Evolutionary conservation across 92 coral and sea anemone genomes (phyloP).

Genomic region (Parazoanthus swiftii): DNA sequence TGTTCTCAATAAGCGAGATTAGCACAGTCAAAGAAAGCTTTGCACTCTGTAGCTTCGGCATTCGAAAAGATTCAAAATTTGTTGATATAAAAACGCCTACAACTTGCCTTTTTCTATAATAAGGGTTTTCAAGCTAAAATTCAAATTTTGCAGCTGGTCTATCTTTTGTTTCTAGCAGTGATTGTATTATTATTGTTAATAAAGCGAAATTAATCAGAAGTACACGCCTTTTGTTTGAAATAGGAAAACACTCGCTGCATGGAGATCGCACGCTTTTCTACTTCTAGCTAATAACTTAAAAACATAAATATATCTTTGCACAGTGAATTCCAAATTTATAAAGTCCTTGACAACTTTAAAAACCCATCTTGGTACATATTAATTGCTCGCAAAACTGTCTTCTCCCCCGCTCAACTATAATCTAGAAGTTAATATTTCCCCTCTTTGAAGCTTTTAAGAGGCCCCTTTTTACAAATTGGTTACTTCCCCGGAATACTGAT

Average conservation of each 20-base stretch:
- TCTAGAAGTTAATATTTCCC: neutral
- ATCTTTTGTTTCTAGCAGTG: conserved; percentile 68
- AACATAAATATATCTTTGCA: conserved; percentile 60
- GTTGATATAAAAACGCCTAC: conserved; percentile 47
- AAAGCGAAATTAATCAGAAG: conserved; percentile 95
- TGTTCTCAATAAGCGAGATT: neutral
- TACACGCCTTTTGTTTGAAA: conserved; percentile 80
- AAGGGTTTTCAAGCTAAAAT: conserved; percentile 63
- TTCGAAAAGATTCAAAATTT: neutral
- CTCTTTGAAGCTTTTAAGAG: conserved; percentile 21
- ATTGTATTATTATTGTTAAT: conserved; percentile 94
- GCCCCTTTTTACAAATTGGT: neutral
- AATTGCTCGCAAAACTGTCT: neutral
- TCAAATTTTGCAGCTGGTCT: conserved; percentile 85
- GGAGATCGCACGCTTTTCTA: conserved; percentile 65
- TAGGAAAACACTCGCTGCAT: conserved; percentile 63
- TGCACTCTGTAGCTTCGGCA: neutral
- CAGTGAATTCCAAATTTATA: conserved; percentile 52
- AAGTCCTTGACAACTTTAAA: conserved; percentile 32
- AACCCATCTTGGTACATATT: neutral
- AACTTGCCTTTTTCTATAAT: conserved; percentile 47
- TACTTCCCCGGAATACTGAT: neutral
- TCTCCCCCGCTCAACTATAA: neutral
- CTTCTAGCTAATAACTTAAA: conserved; percentile 58
- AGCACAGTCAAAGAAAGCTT: neutral